These are phyloP conservation scores for Cryptus viduatorius DNA, from an alignment of 2,888 invertebrate species.

Conservation along the genomic window DNA sequence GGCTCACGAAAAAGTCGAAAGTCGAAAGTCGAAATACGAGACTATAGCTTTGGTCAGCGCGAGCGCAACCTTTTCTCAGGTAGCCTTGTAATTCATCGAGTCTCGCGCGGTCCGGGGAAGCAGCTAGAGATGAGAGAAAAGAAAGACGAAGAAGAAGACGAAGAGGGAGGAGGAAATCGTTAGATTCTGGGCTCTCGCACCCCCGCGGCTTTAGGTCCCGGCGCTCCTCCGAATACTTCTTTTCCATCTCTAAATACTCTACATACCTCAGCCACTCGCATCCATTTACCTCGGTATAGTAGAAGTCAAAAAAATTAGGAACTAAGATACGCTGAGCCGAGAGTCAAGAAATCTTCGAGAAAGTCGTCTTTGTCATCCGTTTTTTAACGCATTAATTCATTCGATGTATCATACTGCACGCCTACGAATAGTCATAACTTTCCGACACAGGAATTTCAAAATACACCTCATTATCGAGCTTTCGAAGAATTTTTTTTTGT, in stretches of 20 bases:
- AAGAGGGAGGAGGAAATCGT: conserved; percentile 46
- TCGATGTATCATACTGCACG: background rate
- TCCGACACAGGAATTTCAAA: background rate
- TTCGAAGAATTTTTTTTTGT: conserved; percentile 1
- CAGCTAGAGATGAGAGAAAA: conserved; percentile 20
- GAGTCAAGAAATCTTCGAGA: conserved; percentile 32
- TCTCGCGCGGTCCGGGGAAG: conserved; percentile 55
- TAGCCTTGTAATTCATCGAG: conserved; percentile 72
- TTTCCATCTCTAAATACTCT: conserved; percentile 32
- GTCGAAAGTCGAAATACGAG: conserved; percentile 67
- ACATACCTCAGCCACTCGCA: conserved; percentile 28
- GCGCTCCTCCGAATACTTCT: conserved; percentile 27
- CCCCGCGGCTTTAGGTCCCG: conserved; percentile 67
- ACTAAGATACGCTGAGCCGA: background rate
- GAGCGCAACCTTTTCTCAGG: conserved; percentile 66
- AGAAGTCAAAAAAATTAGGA: conserved; percentile 19
- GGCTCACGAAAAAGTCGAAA: conserved; percentile 62
- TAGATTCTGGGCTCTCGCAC: conserved; percentile 61
- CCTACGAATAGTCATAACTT: conserved; percentile 3
- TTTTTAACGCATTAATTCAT: conserved; percentile 19
- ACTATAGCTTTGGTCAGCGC: conserved; percentile 22
- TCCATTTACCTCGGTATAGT: conserved; percentile 16
- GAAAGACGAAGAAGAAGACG: conserved; percentile 10
- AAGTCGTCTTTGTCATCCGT: conserved; percentile 21
- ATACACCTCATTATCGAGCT: background rate